These are phyloP conservation scores for Megalopta genalis DNA, from an alignment of 1,140 invertebrate species.

Conservation along the genomic window DNA sequence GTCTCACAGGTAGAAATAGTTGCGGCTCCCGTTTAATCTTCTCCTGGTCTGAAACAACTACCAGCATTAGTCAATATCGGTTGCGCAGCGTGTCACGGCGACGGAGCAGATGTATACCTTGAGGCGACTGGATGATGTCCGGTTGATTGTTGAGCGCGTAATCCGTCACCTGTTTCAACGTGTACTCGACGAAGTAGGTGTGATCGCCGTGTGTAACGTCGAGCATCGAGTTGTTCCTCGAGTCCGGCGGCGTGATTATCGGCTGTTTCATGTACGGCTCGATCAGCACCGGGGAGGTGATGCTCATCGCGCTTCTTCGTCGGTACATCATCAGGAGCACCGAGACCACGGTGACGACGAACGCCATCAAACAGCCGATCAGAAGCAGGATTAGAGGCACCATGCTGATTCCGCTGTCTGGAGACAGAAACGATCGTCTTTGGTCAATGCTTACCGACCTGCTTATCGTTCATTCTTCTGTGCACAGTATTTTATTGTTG, in stretches of 20 bases:
- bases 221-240: slow-evolving; percentile 79
- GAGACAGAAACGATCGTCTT: slow-evolving; percentile 53
- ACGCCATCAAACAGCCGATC: slow-evolving; percentile 82
- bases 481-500: too few species aligned
- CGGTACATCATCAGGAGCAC: slow-evolving; percentile 82
- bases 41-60: slow-evolving; percentile 71
- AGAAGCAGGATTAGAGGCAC: slow-evolving; percentile 83
- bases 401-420: slow-evolving; percentile 83
- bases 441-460: too few species aligned
- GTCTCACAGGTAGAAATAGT: slow-evolving; percentile 78
- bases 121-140: slow-evolving; percentile 80
- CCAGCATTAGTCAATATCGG: slow-evolving; percentile 18
- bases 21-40: slow-evolving; percentile 77
- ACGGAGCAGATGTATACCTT: slow-evolving; percentile 74
- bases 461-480: too few species aligned
- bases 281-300: slow-evolving; percentile 78
- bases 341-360: slow-evolving; percentile 83
- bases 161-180: slow-evolving; percentile 75
- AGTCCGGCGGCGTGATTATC: slow-evolving; percentile 80
- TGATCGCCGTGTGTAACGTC: slow-evolving; percentile 81
- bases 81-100: neutral
- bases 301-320: slow-evolving; percentile 66
- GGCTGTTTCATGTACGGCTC: slow-evolving; percentile 82
- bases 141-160: slow-evolving; percentile 80
- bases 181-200: slow-evolving; percentile 77